Percentiles rank a stretch among this genome's conserved stretches.
phyloP scores from a whole-genome alignment of 2,797 vertebrate species.

The Danionella dracula region DNA sequence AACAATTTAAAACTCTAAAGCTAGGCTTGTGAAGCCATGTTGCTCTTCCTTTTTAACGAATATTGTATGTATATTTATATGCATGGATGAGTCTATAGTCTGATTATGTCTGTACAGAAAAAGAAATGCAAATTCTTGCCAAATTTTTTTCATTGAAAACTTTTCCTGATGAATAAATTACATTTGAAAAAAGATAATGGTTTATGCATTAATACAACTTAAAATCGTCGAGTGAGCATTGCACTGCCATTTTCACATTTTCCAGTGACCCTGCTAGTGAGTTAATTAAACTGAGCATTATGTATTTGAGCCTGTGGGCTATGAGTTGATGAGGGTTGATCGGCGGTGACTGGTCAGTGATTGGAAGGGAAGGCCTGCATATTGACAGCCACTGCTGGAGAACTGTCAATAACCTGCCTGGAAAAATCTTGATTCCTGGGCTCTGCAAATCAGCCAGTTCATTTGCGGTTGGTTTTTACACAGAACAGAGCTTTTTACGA shows the following conservation, averaged over 20 bases:
- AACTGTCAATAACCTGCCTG: slow-evolving; percentile 38
- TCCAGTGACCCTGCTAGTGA: slow-evolving; percentile 33
- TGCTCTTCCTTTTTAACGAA: no score
- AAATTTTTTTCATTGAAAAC: no score
- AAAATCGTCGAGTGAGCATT: no score
- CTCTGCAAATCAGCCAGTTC: slow-evolving; percentile 14
- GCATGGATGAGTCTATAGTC: no score
- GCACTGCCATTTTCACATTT: slow-evolving; percentile 20
- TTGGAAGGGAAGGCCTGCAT: background rate
- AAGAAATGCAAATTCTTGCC: no score
- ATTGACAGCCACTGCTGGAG: slow-evolving; percentile 24
- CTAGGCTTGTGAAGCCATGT: no score
- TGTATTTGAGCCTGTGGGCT: slow-evolving; percentile 21
- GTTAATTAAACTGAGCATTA: slow-evolving; percentile 25
- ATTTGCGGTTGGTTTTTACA: slow-evolving; percentile 8
- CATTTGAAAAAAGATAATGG: no score
- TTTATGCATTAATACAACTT: no score
- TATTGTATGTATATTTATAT: no score
- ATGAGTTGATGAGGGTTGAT: slow-evolving; percentile 12
- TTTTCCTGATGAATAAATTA: no score
- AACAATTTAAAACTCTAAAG: no score
- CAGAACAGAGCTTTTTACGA: background rate
- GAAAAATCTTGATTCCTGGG: slow-evolving; percentile 2
- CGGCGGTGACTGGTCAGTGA: background rate
- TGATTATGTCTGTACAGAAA: no score